Evolutionary conservation across 1,140 invertebrate species (phyloP).

Genomic region (Aphis craccivora): DNA sequence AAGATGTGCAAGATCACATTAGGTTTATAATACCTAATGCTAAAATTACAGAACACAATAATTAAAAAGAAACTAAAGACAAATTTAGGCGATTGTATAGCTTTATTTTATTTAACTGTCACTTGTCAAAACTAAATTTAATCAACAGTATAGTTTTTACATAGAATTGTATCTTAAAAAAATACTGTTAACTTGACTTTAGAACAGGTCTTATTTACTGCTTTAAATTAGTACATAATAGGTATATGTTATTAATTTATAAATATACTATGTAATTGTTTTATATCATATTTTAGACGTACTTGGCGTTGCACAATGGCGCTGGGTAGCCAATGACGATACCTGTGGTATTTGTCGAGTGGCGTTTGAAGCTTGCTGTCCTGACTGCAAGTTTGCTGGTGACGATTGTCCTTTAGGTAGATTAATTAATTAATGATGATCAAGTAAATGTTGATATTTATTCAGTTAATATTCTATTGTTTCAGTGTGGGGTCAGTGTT

Average conservation of each 20-base stretch:
- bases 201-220: neutral
- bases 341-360: conserved; percentile 99
- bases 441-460: neutral
- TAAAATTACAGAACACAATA: neutral
- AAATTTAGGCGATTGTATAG: neutral
- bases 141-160: too few species aligned
- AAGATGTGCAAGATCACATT: neutral
- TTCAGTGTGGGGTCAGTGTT: conserved; percentile 96
- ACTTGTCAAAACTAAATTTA: neutral
- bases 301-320: conserved; percentile 96
- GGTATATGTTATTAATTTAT: neutral
- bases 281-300: conserved; percentile 72
- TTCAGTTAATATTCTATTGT: conserved; percentile 61
- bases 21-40: neutral
- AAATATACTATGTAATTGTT: neutral
- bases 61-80: neutral
- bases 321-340: conserved; percentile 98
- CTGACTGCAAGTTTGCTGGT: conserved; percentile 97
- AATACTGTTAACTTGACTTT: neutral
- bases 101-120: neutral
- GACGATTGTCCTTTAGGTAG: conserved; percentile 94
- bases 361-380: conserved; percentile 98
- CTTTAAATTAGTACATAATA: neutral
- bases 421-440: conserved; percentile 22
- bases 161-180: neutral